phyloP scores from a whole-genome alignment of 1,140 invertebrate genomes.

The Drepana arcuata region DNA sequence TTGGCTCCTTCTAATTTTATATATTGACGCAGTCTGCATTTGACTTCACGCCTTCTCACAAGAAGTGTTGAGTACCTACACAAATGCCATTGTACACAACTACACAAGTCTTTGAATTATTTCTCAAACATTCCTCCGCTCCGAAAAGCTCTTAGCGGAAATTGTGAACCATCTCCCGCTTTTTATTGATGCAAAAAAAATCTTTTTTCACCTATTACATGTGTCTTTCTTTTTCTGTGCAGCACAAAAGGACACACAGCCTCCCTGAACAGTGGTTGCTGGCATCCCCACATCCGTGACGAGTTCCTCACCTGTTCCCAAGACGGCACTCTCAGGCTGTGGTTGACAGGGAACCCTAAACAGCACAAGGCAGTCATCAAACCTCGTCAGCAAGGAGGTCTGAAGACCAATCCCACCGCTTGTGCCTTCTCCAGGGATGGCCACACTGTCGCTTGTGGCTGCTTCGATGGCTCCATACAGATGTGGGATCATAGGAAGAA shows the following conservation, averaged over 20 bases:
- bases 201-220: no score
- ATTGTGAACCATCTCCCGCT: no score
- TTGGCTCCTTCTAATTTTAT: no score
- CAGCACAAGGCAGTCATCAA: slow-evolving; percentile 92
- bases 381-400: slow-evolving; percentile 87
- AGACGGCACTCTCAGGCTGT: slow-evolving; percentile 93
- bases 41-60: no score
- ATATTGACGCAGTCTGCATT: no score
- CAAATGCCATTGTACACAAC: no score
- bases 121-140: no score
- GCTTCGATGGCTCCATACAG: slow-evolving; percentile 96
- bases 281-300: slow-evolving; percentile 93
- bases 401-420: slow-evolving; percentile 90
- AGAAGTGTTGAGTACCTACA: no score
- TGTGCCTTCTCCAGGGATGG: slow-evolving; percentile 92
- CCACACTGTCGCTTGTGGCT: slow-evolving; percentile 88
- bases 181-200: no score
- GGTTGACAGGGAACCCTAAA: slow-evolving; percentile 85
- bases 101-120: no score
- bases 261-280: slow-evolving; percentile 90
- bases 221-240: slow-evolving; percentile 11
- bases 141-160: no score
- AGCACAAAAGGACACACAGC: slow-evolving; percentile 96
- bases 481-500: slow-evolving; percentile 96
- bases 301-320: slow-evolving; percentile 96